Evolutionary conservation across 2,113 vertebrate genomes (phyloP), one percentile per base, ranked within the genome.

Genomic region (Hyperopisus bebe): DNA sequence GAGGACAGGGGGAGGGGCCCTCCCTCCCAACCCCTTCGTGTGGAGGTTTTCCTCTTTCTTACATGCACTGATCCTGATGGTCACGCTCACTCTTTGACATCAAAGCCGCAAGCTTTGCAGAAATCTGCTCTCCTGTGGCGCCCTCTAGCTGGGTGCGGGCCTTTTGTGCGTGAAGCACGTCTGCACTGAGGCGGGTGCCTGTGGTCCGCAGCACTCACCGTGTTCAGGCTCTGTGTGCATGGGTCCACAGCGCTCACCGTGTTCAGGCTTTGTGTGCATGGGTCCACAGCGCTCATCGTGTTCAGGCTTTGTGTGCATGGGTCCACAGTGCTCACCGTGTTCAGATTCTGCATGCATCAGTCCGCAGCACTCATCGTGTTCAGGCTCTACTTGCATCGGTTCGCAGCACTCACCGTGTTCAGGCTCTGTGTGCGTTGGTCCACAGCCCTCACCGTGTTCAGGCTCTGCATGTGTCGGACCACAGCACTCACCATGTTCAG

Each of bases 361-460:
- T 53, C 51, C 51, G 5, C 55, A 58, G 21, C 1, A 6, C 55
- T 58, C 55, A 24, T 21, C 6, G 6, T 58, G 53, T 24, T 58
- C 55, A 2, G 55, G 55, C 19, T 58, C 1, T 58, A 19, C 0
- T 0, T 58, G 5, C 0, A 5, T 5, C 5, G 0, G 6, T 24
- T 21, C 10, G 24, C 55, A 58, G 19, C 5, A 0, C 53, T 21
- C 0, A 6, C 53, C 0, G 0, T 55, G 17, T 55, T 55, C 19
- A 21, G 5, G 1, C 19, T 55, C 5, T 21, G 17, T 0, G 1
- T 55, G 5, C 1, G 5, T 55, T 0, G 0, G 5, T 6, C 50
- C 50, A 51, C 13, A 51, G 17, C 51, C 0, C 51, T 53, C 0
- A 5, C 3, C 3, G 15, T 53, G 15, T 53, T 53, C 19, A 51